Evolutionary conservation across 1,140 invertebrate genomes (phyloP).

Genomic region (Drosophila orena): DNA sequence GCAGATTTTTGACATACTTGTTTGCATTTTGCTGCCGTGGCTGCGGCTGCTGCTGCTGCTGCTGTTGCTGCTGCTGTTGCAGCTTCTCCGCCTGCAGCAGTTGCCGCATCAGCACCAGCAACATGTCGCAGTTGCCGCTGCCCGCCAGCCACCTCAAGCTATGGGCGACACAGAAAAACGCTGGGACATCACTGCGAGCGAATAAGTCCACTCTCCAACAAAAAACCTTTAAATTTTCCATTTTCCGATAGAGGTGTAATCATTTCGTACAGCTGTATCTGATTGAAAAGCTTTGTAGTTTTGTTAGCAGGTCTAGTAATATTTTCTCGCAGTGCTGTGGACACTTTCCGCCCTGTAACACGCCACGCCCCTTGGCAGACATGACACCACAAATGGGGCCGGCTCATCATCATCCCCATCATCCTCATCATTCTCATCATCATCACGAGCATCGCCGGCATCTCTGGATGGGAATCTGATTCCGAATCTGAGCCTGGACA

Average conservation of each 20-base stretch:
- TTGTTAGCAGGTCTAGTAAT: neutral
- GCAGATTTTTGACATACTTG: slow-evolving; percentile 83
- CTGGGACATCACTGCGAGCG: neutral
- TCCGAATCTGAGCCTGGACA: slow-evolving; percentile 54
- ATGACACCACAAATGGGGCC: slow-evolving; percentile 51
- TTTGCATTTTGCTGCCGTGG: slow-evolving; percentile 80
- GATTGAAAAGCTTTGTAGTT: neutral
- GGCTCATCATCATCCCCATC: slow-evolving; percentile 46
- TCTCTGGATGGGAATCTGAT: slow-evolving; percentile 44
- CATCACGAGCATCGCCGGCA: slow-evolving; percentile 35
- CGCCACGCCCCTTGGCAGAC: slow-evolving; percentile 37
- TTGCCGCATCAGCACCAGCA: slow-evolving; percentile 58
- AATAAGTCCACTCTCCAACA: too few relatives aligned
- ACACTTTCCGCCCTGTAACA: slow-evolving; percentile 34
- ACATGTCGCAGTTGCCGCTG: slow-evolving; percentile 62
- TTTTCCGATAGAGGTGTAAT: too few relatives aligned
- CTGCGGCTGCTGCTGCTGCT: slow-evolving; percentile 41
- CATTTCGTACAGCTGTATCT: too few relatives aligned
- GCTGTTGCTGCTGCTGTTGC: slow-evolving; percentile 47
- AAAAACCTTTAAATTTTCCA: too few relatives aligned
- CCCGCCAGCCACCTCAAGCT: slow-evolving; percentile 55
- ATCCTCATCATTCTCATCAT: slow-evolving; percentile 19
- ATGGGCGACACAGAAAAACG: slow-evolving; percentile 32
- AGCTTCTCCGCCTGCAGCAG: slow-evolving; percentile 31
- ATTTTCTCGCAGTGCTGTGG: slow-evolving; percentile 41